Base-by-base conservation (phyloP, 2,888 invertebrate species). In the Panopea generosa region DNA sequence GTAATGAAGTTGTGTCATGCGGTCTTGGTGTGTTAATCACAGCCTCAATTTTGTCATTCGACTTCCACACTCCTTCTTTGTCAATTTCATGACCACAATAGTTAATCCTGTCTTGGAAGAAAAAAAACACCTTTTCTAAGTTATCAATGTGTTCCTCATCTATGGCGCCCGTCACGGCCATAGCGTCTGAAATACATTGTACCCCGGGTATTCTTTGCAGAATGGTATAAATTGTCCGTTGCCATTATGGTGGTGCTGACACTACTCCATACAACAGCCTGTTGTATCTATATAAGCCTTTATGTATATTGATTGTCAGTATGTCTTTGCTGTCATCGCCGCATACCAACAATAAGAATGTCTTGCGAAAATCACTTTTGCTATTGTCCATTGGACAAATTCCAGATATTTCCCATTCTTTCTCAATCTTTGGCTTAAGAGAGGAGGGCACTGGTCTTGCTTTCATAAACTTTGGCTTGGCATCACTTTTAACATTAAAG, bases 171-270 rank as follows among this genome's bases (percentile, higher is more conserved):
- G 70, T 70, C 1, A 63, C 40, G 1, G 55, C 45, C 70, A 63
- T 70, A 29, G 62, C 70, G 20, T 70, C 62, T 2, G 63, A 27
- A 18, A 70, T 63, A 22, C 60, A 52, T 29, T 68, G 68, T 29
- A 56, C 47, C 2, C 68, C 40, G 11, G 80, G 72, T 9, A 87
- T 67, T 1, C 79, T 83, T 7, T 76, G 53, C n/a, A 86, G 24
- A 6, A 85, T 24, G 3, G 77, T 60, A n/a, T 88, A 87, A 61
- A 87, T 87, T 16, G 78, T 71, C 1, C 78, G 45, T 55, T 84
- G 86, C 47, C 68, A 73, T 38, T 84, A 77, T 0, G 73, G 80
- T n/a, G 82, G 84, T 0, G 75, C 76, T 4, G 82, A 82, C 2
- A 76, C 60, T 0, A 84, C 68, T 18, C 82, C 83, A 62, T 75